A percentile compares a stretch with the other conserved stretches of the same genome.
These are phyloP conservation scores for Synergus japonicus DNA, from an alignment of 2,888 invertebrate genomes.

Conservation along the genomic window DNA sequence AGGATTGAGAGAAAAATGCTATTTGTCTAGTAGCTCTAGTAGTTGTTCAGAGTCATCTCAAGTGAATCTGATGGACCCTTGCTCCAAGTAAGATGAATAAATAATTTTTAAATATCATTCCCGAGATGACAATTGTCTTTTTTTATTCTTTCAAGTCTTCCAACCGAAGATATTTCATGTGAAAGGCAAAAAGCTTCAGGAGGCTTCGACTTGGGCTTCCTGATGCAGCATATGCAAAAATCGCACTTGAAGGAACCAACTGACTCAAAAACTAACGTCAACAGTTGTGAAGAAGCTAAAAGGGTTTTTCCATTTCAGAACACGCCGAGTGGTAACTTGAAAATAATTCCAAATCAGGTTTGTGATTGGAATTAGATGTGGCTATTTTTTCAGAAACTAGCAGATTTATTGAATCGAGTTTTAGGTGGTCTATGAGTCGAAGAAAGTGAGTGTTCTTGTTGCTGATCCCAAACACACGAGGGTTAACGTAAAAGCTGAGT, in stretches of 20 bases:
- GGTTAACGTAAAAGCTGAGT: constrained; percentile 79
- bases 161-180: constrained; percentile 30
- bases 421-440: constrained; percentile 85
- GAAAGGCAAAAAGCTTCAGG: background rate
- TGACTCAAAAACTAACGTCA: background rate
- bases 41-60: background rate
- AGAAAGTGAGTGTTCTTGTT: constrained; percentile 83
- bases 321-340: constrained; percentile 85
- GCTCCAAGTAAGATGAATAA: background rate
- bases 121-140: background rate
- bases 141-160: constrained; percentile 18
- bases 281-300: constrained; percentile 52
- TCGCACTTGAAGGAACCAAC: background rate
- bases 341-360: constrained; percentile 85
- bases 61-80: constrained; percentile 11
- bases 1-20: constrained; percentile 15
- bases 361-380: constrained; percentile 38
- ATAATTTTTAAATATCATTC: background rate
- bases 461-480: constrained; percentile 84
- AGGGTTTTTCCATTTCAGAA: constrained; percentile 82
- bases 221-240: constrained; percentile 64
- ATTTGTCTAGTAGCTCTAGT: background rate
- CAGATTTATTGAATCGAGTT: constrained; percentile 39
- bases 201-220: constrained; percentile 55
- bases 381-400: background rate